These are phyloP conservation scores for Drosophila macrothrix DNA, from an alignment of 2,888 invertebrate genomes.

Conservation along the genomic window DNA sequence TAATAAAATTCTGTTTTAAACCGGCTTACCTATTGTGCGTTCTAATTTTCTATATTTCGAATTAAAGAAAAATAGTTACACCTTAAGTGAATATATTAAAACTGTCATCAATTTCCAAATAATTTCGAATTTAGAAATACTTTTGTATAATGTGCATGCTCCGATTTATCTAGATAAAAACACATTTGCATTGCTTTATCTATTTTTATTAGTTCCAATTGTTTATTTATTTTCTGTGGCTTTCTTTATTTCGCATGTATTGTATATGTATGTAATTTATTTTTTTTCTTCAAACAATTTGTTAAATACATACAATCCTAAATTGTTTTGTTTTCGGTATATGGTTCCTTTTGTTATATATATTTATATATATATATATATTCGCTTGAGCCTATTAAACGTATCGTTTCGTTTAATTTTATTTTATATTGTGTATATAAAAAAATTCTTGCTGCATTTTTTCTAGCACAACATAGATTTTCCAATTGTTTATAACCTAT, in stretches of 20 bases:
- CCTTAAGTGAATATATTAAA: background rate
- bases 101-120: background rate
- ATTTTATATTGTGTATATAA: conserved; percentile 15
- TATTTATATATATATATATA: background rate
- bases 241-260: conserved; percentile 19
- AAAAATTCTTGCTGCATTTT: conserved; percentile 27
- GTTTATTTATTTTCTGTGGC: conserved; percentile 24
- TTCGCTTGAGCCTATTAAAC: conserved; percentile 39
- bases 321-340: conserved; percentile 19
- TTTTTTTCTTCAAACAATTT: conserved; percentile 27
- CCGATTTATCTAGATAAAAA: conserved; percentile 12
- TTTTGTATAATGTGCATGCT: background rate
- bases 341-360: conserved; percentile 10
- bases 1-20: conserved; percentile 4
- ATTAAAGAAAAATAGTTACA: background rate
- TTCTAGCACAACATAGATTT: conserved; percentile 38
- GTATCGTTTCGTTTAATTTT: conserved; percentile 13
- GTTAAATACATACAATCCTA: conserved; percentile 26
- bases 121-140: background rate
- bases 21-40: background rate
- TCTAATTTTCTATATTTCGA: background rate
- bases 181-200: conserved; percentile 17
- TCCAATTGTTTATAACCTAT: conserved; percentile 61
- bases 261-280: conserved; percentile 27
- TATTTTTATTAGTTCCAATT: conserved; percentile 46